Conservation (phyloP, 2,888 invertebrate genomes). For the Tortrix viridana region DNA sequence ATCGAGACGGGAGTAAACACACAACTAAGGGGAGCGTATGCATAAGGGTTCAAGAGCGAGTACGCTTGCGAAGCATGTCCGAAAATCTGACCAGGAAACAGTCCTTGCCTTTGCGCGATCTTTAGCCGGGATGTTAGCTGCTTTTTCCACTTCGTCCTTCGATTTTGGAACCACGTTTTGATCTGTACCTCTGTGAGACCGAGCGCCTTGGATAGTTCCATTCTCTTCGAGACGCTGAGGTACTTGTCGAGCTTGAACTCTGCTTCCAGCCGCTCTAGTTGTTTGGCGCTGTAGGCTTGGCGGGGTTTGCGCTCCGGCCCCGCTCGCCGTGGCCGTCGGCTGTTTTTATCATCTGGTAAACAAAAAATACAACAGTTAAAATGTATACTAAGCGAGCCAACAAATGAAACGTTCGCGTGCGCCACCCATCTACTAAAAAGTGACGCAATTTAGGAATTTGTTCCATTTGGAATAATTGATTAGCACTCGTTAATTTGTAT, state of each 20-base stretch:
- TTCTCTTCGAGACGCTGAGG: slow-evolving; percentile 96
- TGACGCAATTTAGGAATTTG: too few species aligned
- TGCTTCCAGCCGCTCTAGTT: slow-evolving; percentile 94
- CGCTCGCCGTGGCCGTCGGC: slow-evolving; percentile 92
- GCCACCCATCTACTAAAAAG: too few species aligned
- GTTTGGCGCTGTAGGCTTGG: slow-evolving; percentile 98
- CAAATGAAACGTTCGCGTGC: too few species aligned
- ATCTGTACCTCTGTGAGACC: slow-evolving; percentile 97
- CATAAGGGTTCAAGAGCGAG: slow-evolving; percentile 86
- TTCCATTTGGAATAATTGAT: too few species aligned
- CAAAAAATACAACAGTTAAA: slow-evolving; percentile 37
- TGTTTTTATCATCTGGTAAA: slow-evolving; percentile 89
- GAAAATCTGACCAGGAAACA: slow-evolving; percentile 89
- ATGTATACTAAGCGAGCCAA: background rate
- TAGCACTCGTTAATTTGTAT: too few species aligned
- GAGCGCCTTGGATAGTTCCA: slow-evolving; percentile 95
- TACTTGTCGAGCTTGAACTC: slow-evolving; percentile 99
- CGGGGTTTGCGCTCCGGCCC: slow-evolving; percentile 97
- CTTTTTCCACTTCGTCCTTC: slow-evolving; percentile 98
- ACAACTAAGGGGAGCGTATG: slow-evolving; percentile 84
- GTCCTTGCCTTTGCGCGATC: slow-evolving; percentile 93
- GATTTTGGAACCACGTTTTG: slow-evolving; percentile 98
- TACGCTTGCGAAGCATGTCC: slow-evolving; percentile 85
- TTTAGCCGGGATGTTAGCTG: slow-evolving; percentile 95
- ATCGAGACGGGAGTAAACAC: slow-evolving; percentile 84